phyloP scores from a whole-genome alignment of 2,113 vertebrate genomes.

The Colius striatus region DNA sequence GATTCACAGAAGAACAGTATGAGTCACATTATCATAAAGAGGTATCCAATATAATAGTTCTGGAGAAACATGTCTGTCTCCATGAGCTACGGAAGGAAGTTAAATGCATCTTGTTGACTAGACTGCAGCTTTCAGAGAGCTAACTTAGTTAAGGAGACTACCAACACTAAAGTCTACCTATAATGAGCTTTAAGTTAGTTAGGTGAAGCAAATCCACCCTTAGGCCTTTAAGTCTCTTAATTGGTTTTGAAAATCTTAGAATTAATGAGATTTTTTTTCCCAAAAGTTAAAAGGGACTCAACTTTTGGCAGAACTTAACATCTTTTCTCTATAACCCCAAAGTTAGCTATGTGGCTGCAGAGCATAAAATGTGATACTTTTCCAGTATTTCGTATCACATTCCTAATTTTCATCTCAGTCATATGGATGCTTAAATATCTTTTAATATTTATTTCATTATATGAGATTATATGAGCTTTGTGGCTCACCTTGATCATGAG shows the following conservation, averaged over 20 bases:
- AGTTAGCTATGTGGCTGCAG: not conserved
- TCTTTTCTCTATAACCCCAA: not conserved
- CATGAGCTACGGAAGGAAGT: not conserved
- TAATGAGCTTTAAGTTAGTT: not conserved
- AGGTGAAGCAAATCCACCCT: not conserved
- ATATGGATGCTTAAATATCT: not conserved
- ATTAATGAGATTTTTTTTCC: not conserved
- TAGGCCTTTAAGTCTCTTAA: not conserved
- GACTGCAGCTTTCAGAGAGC: not conserved
- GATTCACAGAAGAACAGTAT: not conserved
- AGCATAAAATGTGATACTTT: not conserved
- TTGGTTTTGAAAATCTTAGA: not conserved
- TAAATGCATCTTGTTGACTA: not conserved
- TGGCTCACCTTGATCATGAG: not conserved
- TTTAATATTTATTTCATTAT: constrained; percentile 7
- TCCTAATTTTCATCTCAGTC: not conserved
- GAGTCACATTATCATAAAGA: not conserved
- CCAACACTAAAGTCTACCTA: not conserved
- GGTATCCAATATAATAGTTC: not conserved
- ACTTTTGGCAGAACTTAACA: not conserved
- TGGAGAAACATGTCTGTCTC: not conserved
- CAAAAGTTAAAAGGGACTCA: not conserved
- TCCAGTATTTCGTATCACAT: not conserved
- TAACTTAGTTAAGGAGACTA: not conserved
- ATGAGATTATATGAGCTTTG: not conserved